Percentiles rank a stretch among this genome's conserved stretches.
Evolutionary conservation across 2,113 vertebrate genomes (phyloP).

Genomic region (Charadrius vociferus): DNA sequence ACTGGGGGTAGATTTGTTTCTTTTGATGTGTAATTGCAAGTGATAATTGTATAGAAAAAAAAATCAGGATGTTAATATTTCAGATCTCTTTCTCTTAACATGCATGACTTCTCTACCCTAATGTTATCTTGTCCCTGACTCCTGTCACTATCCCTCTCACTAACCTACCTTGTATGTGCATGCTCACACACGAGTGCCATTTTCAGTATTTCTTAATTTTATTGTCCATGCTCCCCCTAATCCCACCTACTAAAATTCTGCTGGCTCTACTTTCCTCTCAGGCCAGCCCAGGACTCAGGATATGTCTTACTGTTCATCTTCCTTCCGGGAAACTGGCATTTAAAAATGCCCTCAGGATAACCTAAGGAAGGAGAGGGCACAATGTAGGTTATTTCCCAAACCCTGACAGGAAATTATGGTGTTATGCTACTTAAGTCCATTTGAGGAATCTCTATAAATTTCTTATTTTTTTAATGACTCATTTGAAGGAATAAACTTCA

Average conservation of each 20-base stretch:
- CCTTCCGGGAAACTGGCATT: not conserved
- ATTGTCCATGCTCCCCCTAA: not conserved
- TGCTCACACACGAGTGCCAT: not conserved
- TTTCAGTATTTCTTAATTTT: not conserved
- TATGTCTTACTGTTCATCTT: not conserved
- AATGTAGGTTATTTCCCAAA: not conserved
- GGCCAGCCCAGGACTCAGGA: not conserved
- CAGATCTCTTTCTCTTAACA: not conserved
- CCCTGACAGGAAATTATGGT: not conserved
- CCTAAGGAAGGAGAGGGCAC: not conserved
- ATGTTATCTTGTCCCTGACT: not conserved
- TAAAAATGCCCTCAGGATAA: not conserved
- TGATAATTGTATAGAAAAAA: constrained; percentile 53
- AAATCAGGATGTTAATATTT: constrained; percentile 21
- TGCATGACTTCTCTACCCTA: not conserved
- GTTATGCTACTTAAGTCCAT: not conserved
- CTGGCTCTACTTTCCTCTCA: not conserved
- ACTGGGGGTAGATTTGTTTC: constrained; percentile 66
- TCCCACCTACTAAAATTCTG: not conserved
- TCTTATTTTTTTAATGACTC: not conserved
- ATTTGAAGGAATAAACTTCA: not conserved
- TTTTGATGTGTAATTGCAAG: constrained; percentile 69
- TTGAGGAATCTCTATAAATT: not conserved
- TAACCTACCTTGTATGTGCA: not conserved
- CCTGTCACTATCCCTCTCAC: not conserved